Evolutionary conservation across 2,113 vertebrate genomes (phyloP).

Genomic region (Melozone crissalis): DNA sequence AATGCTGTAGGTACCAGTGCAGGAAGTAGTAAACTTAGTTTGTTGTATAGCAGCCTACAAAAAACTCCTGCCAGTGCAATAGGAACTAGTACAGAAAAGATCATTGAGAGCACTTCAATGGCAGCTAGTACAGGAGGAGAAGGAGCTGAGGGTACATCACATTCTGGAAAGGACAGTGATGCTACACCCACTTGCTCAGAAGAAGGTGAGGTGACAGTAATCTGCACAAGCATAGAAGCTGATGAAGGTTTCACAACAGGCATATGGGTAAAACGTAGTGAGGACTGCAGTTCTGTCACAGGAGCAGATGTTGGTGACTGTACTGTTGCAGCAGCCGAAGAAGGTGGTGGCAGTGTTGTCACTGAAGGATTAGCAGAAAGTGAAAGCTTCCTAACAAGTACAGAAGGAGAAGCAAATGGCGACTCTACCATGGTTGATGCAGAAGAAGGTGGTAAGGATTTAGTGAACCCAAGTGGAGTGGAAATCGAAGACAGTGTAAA

Average conservation of each 20-base stretch:
- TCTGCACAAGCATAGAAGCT: conserved; percentile 77
- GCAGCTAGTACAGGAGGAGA: conserved; percentile 71
- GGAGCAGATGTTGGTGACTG: conserved; percentile 49
- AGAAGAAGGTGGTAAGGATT: conserved; percentile 36
- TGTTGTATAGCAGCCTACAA: neutral
- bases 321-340: conserved; percentile 74
- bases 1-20: conserved; percentile 69
- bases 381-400: conserved; percentile 74
- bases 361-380: conserved; percentile 75
- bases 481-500: conserved; percentile 10
- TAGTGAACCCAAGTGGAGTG: neutral
- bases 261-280: neutral
- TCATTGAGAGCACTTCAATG: neutral
- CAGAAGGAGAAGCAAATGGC: conserved; percentile 68
- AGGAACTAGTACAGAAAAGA: conserved; percentile 52
- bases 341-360: conserved; percentile 64
- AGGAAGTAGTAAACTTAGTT: neutral
- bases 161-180: conserved; percentile 35
- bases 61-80: neutral
- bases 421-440: conserved; percentile 56
- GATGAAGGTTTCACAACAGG: conserved; percentile 71
- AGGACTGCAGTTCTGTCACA: neutral
- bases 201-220: conserved; percentile 1
- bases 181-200: conserved; percentile 69
- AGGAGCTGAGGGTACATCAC: neutral